Evolutionary conservation across 2,797 vertebrate species (phyloP).

Genomic region (Sebastes flavidus): DNA sequence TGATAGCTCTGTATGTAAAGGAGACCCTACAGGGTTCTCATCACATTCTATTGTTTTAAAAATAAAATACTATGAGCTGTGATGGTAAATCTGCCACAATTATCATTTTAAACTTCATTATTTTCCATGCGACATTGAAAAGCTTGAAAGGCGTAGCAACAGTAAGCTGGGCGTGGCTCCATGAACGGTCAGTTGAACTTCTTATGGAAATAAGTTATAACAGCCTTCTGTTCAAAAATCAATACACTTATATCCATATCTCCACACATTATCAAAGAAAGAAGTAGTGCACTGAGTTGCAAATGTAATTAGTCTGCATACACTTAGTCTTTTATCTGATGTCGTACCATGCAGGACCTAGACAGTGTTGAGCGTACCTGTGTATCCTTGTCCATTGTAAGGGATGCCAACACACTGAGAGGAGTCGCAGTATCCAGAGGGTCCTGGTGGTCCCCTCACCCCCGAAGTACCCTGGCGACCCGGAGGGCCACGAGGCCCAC

Average conservation of each 20-base stretch:
- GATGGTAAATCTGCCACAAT: not conserved
- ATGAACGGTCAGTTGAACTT: not conserved
- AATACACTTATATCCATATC: conserved; percentile 30
- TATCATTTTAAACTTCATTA: not conserved
- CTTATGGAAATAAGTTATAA: not conserved
- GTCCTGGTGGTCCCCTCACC: conserved; percentile 93
- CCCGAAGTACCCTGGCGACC: conserved; percentile 93
- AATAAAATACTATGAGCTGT: not conserved
- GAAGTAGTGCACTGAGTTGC: conserved; percentile 53
- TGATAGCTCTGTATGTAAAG: not conserved
- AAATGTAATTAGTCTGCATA: conserved; percentile 69
- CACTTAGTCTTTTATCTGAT: conserved; percentile 46
- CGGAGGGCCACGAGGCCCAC: conserved; percentile 91
- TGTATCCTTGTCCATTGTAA: conserved; percentile 98
- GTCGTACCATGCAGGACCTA: conserved; percentile 63
- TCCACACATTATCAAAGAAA: conserved; percentile 69
- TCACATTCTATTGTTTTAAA: not conserved
- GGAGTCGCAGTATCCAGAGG: conserved; percentile 96
- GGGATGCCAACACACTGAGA: conserved; percentile 98
- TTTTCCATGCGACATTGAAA: not conserved
- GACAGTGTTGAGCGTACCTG: conserved; percentile 84
- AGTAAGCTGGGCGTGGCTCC: not conserved
- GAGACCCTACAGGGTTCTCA: not conserved
- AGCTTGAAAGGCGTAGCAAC: not conserved
- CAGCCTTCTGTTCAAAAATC: not conserved